Percentiles rank a stretch among this genome's conserved stretches.
Conservation (phyloP, 2,888 invertebrate species). For the Digitonthophagus gazella region DNA sequence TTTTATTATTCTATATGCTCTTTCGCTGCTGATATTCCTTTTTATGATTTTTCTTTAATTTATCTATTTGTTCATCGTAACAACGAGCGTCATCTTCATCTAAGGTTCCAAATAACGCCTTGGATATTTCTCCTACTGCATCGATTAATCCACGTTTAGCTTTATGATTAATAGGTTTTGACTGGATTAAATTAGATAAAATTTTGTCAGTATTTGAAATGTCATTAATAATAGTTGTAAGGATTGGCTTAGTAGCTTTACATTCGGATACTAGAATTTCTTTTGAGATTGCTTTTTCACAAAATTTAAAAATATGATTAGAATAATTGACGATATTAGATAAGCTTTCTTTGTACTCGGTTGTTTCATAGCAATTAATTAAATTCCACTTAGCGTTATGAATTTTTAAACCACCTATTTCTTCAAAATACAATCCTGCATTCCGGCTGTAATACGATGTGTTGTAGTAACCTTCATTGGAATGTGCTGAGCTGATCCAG, state of each 20-base stretch:
- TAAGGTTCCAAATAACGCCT: neutral
- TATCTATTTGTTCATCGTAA: neutral
- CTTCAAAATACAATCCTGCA: constrained; percentile 1
- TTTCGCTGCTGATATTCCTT: too few species aligned
- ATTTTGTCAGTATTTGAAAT: neutral
- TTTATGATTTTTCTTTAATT: neutral
- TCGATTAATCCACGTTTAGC: neutral
- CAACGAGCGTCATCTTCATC: neutral
- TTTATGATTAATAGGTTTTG: too few species aligned
- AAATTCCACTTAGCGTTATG: neutral
- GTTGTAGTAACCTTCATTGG: neutral
- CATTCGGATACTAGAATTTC: too few species aligned
- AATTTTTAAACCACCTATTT: neutral
- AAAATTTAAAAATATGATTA: too few species aligned
- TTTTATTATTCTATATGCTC: too few species aligned
- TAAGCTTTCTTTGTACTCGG: neutral
- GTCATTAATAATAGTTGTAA: neutral
- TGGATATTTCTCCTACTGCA: neutral
- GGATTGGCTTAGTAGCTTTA: too few species aligned
- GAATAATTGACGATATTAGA: neutral
- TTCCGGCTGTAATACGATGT: neutral
- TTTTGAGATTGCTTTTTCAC: too few species aligned
- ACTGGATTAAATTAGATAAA: too few species aligned
- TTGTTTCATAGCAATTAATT: neutral
- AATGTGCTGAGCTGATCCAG: neutral